Evolutionary conservation across 2,888 invertebrate genomes (phyloP).

Genomic region (Lasioglossum pauxillum): DNA sequence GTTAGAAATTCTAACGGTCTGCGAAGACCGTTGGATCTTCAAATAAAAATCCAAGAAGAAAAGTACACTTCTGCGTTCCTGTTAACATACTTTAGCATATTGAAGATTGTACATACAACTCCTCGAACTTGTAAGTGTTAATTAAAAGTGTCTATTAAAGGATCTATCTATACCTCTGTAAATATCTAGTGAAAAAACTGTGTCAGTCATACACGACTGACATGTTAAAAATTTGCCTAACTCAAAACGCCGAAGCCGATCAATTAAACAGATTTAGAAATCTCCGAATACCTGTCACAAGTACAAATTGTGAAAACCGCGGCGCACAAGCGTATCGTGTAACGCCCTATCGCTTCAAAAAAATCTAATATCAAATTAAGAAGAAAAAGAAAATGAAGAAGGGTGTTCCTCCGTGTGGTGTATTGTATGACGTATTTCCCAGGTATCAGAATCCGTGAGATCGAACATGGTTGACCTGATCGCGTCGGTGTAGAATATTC

Average conservation of each 20-base stretch:
- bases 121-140: background rate
- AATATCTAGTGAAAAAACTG: background rate
- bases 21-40: background rate
- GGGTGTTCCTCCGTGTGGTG: background rate
- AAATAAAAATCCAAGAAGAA: too few species aligned
- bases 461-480: conserved; percentile 15
- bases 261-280: background rate
- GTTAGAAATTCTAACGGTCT: background rate
- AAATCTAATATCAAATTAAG: background rate
- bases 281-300: background rate
- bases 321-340: background rate
- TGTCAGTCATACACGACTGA: background rate
- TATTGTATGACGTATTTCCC: conserved; percentile 37
- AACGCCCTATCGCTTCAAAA: background rate
- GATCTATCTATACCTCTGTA: background rate
- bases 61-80: background rate
- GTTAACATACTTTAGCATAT: background rate
- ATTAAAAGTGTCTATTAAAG: background rate
- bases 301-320: background rate
- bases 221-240: background rate
- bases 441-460: conserved; percentile 43
- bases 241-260: background rate
- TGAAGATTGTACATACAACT: background rate
- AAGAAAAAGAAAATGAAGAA: background rate
- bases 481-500: conserved; percentile 36